These are phyloP conservation scores for Monomorium pharaonis DNA, from an alignment of 1,140 invertebrate species.

Conservation along the genomic window DNA sequence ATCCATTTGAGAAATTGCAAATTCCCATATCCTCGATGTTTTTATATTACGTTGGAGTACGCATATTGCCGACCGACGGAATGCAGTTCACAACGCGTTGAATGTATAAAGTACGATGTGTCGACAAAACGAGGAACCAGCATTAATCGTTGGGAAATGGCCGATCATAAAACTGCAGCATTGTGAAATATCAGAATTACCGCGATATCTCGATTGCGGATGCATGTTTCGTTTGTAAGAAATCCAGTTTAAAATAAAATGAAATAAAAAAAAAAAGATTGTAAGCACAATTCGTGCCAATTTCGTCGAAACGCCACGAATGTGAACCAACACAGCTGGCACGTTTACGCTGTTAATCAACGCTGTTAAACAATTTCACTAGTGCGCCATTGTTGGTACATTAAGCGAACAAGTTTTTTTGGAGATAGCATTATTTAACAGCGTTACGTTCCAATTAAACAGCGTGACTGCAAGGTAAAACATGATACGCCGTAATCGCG, in stretches of 20 bases:
- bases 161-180: constrained; percentile 27
- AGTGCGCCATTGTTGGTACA: not conserved
- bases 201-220: not conserved
- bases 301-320: constrained; percentile 23
- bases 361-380: not conserved
- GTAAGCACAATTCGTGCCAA: not conserved
- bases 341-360: constrained; percentile 25
- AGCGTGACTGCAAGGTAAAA: not conserved
- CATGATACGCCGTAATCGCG: constrained; percentile 33
- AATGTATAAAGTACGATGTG: constrained; percentile 15
- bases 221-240: not conserved
- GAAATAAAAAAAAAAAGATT: not conserved
- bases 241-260: constrained; percentile 27
- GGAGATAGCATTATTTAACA: constrained; percentile 5
- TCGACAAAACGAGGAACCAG: not conserved
- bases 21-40: constrained; percentile 21
- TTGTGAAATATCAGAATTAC: constrained; percentile 28
- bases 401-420: constrained; percentile 18
- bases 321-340: not conserved
- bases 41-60: not conserved
- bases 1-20: constrained; percentile 60
- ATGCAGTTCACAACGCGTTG: constrained; percentile 3
- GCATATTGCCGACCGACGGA: not conserved
- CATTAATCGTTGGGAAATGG: constrained; percentile 9
- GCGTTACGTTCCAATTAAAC: constrained; percentile 44